phyloP scores from a whole-genome alignment of 2,888 invertebrate genomes.

The Myopa testacea region DNA sequence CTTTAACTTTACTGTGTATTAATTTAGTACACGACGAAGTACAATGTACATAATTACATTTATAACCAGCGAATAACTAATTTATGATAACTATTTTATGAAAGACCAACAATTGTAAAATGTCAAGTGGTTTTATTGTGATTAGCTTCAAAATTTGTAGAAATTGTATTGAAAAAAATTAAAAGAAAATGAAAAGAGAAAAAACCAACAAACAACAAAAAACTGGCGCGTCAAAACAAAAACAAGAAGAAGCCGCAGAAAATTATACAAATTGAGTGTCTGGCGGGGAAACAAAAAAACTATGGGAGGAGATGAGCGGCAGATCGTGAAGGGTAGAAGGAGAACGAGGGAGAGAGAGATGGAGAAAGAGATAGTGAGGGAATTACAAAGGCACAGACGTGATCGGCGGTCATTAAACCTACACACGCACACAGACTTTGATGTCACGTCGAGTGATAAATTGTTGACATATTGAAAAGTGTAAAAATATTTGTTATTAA shows the following conservation, averaged over 20 bases:
- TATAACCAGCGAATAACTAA: too few species aligned
- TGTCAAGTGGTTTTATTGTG: too few species aligned
- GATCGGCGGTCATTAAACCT: conserved; percentile 43
- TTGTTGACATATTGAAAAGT: conserved; percentile 24
- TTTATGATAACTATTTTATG: too few species aligned
- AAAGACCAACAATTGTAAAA: too few species aligned
- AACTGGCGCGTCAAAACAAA: conserved; percentile 15
- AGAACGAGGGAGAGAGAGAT: background rate
- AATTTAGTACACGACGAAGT: too few species aligned
- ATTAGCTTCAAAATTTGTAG: too few species aligned
- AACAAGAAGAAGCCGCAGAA: background rate
- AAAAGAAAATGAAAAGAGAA: background rate
- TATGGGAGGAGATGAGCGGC: background rate
- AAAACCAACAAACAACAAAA: background rate
- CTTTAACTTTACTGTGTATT: too few species aligned
- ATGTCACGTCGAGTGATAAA: conserved; percentile 31
- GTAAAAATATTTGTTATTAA: background rate
- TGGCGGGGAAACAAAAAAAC: background rate
- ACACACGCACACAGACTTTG: conserved; percentile 5
- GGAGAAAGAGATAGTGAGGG: too few species aligned
- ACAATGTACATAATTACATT: too few species aligned
- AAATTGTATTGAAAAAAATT: background rate
- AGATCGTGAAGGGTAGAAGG: background rate
- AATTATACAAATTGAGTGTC: conserved; percentile 1
- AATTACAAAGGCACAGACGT: conserved; percentile 24